These are phyloP conservation scores for Anthoscopus minutus DNA, from an alignment of 2,113 vertebrate species.

Conservation along the genomic window DNA sequence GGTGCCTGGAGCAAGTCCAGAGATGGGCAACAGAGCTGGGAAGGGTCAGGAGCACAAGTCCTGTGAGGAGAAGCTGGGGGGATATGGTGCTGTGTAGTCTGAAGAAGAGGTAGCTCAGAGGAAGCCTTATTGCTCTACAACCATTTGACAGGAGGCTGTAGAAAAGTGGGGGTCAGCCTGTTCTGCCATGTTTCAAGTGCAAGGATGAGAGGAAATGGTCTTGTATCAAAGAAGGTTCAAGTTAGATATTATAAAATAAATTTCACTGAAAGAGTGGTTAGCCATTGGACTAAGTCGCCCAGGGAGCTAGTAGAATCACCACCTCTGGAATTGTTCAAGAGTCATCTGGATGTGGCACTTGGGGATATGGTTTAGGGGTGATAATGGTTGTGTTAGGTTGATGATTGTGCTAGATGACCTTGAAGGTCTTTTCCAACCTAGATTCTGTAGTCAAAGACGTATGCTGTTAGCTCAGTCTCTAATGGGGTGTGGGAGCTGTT, in stretches of 20 bases:
- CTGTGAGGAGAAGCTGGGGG: background rate
- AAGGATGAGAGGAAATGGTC: background rate
- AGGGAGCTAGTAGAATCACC: background rate
- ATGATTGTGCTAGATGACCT: background rate
- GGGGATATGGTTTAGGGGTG: background rate
- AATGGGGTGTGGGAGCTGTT: background rate
- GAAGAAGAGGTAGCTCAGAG: background rate
- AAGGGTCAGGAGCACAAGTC: background rate
- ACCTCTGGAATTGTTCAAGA: background rate
- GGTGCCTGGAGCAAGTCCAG: background rate
- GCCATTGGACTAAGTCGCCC: background rate
- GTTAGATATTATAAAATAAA: background rate
- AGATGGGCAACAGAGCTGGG: background rate
- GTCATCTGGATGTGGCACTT: background rate
- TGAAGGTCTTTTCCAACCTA: background rate
- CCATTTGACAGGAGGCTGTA: background rate
- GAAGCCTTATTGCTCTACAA: background rate
- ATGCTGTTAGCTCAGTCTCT: background rate
- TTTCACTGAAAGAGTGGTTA: background rate
- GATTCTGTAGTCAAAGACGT: background rate
- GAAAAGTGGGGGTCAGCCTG: too few species aligned
- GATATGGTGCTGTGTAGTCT: too few species aligned
- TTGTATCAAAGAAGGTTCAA: background rate
- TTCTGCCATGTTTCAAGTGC: background rate
- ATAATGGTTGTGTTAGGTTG: background rate